Evolutionary conservation across 2,797 vertebrate species (phyloP), one percentile per base, ranked within the genome.

Genomic region (Cynodonichthys magdalenae): DNA sequence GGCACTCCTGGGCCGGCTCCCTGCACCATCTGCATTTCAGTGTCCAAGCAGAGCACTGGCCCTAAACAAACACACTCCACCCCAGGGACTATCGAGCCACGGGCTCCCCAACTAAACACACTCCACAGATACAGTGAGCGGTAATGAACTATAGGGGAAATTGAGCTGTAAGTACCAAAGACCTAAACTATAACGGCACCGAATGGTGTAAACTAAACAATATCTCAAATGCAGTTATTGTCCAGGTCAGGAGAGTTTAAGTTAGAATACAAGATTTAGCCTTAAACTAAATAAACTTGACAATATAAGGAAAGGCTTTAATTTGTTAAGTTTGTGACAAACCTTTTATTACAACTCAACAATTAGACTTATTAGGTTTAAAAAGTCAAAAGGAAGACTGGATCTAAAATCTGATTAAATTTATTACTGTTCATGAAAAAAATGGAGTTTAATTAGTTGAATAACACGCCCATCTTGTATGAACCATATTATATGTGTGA

Each of bases 1-100:
- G 93, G 87, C 93, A 94, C 95, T 95, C 94, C 86, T 86, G 94
- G 93, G 94, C 93, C 92, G 90, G 85, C 87, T 88, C 84, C 80
- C 78, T 75, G 84, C 92, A 92, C 92, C 90, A 91, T 92, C 89
- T 92, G 92, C 90, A 92, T 92, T 87, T 87, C 79, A 77, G 81
- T 91, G 91, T 93, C 91, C 86, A 75, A 90, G 86, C 77, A 24
- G 84, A 91, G 87, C 88, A 83, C 77, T 85, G 87, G 91, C 84
- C 90, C 89, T 91, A 92, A 92, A 92, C 90, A 92, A 94, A 92
- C 90, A 90, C 83, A 87, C 79, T 83, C 78, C 71, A 76, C 77
- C 82, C 85, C 59, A 51, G 91, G 89, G 90, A 90, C 78, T 69
- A 71, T 68, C 78, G 82, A 82, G 77, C 79, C 80, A 86, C 83